Percentiles rank a stretch among this genome's conserved stretches.
phyloP scores from a whole-genome alignment of 2,888 invertebrate genomes.

The Morinoia aosen region DNA sequence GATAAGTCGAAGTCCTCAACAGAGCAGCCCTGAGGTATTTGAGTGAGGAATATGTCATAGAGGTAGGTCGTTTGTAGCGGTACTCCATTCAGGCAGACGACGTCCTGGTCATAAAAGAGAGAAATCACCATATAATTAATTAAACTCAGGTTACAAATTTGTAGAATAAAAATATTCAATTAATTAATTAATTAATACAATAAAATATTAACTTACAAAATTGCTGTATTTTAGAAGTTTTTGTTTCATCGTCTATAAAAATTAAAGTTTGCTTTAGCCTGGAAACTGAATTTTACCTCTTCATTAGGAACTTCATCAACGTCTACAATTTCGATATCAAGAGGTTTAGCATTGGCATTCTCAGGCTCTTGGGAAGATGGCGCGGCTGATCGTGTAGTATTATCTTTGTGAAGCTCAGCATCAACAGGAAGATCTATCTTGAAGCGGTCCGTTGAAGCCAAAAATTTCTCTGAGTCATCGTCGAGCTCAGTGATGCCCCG shows the following conservation, averaged over 20 bases:
- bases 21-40: background rate
- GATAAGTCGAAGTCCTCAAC: background rate
- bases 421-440: background rate
- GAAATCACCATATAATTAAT: background rate
- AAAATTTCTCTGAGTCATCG: background rate
- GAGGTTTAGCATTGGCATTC: background rate
- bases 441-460: background rate
- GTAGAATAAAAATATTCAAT: background rate
- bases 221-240: background rate
- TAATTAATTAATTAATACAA: background rate
- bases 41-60: conserved; percentile 30
- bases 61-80: background rate
- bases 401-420: background rate
- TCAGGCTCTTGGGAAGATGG: background rate
- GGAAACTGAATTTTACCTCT: background rate
- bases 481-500: conserved; percentile 5
- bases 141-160: background rate
- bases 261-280: background rate
- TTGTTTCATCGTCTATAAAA: background rate
- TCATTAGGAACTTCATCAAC: background rate
- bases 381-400: background rate
- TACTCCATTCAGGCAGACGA: background rate
- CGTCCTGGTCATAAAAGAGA: conserved; percentile 7
- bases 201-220: background rate
- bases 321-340: conserved; percentile 12